phyloP scores from a whole-genome alignment of 2,888 invertebrate species.

The Asteroscopus sphinx region DNA sequence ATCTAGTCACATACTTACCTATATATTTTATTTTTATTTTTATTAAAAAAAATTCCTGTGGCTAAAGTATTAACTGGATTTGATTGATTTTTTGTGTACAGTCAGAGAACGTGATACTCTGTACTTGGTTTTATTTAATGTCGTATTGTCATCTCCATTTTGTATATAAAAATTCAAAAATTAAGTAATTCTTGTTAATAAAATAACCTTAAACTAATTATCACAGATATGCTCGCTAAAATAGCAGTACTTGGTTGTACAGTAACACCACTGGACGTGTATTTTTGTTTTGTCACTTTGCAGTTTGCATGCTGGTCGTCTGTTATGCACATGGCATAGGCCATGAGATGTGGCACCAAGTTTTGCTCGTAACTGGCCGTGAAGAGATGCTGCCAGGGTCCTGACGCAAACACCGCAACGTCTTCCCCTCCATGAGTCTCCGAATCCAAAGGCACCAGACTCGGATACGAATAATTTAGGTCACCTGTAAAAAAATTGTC shows the following conservation, averaged over 20 bases:
- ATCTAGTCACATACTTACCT: too few relatives aligned
- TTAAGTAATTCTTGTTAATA: slow-evolving; percentile 49
- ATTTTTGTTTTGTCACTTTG: slow-evolving; percentile 22
- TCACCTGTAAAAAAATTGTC: slow-evolving; percentile 70
- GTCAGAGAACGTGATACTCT: too few relatives aligned
- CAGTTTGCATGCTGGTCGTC: slow-evolving; percentile 85
- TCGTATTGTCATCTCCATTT: too few relatives aligned
- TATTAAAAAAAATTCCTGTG: too few relatives aligned
- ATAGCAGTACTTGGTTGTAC: slow-evolving; percentile 44
- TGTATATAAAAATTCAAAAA: slow-evolving; percentile 11
- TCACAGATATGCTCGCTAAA: slow-evolving; percentile 67
- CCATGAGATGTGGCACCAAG: slow-evolving; percentile 93
- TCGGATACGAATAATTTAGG: slow-evolving; percentile 89
- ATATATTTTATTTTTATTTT: too few relatives aligned
- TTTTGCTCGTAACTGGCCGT: slow-evolving; percentile 94
- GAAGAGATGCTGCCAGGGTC: slow-evolving; percentile 95
- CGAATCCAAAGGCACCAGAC: slow-evolving; percentile 90
- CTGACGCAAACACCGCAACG: slow-evolving; percentile 93
- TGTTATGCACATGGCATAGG: slow-evolving; percentile 92
- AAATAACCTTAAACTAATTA: slow-evolving; percentile 59
- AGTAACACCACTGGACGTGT: slow-evolving; percentile 20
- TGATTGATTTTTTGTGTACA: too few relatives aligned
- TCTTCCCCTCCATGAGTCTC: slow-evolving; percentile 95
- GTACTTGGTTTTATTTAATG: too few relatives aligned
- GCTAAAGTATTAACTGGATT: too few relatives aligned